Evolutionary conservation across 2,888 invertebrate species (phyloP).

Genomic region (Brachyptera putata): DNA sequence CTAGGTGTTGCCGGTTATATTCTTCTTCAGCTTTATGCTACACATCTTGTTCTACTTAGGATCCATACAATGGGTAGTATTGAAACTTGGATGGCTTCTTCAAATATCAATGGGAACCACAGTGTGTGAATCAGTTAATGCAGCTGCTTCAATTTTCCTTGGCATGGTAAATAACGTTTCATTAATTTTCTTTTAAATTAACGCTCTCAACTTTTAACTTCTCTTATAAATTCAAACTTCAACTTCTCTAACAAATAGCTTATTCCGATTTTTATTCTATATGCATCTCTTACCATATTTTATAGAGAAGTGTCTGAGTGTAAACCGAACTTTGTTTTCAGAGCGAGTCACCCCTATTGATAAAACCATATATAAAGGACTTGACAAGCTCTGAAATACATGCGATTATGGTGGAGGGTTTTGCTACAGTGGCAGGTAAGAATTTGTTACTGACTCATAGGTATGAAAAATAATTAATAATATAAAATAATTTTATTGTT

Average conservation of each 20-base stretch:
- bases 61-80: slow-evolving; percentile 79
- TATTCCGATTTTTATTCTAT: too few relatives aligned
- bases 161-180: slow-evolving; percentile 64
- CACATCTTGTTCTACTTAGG: slow-evolving; percentile 87
- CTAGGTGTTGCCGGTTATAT: slow-evolving; percentile 81
- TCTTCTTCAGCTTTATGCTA: slow-evolving; percentile 89
- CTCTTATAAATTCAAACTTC: not conserved
- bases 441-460: not conserved
- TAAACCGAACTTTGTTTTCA: too few relatives aligned
- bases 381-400: slow-evolving; percentile 91
- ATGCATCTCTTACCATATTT: too few relatives aligned
- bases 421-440: slow-evolving; percentile 87
- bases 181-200: slow-evolving; percentile 1
- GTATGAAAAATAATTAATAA: not conserved
- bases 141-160: slow-evolving; percentile 90
- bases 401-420: slow-evolving; percentile 90
- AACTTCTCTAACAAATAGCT: not conserved
- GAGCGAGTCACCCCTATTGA: slow-evolving; percentile 86
- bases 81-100: slow-evolving; percentile 74
- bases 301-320: too few relatives aligned
- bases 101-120: slow-evolving; percentile 75
- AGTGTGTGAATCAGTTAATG: slow-evolving; percentile 89
- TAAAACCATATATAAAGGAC: slow-evolving; percentile 78
- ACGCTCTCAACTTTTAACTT: not conserved
- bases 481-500: too few relatives aligned